A percentile compares a stretch with the other conserved stretches of the same genome.
Evolutionary conservation across 2,113 vertebrate genomes (phyloP).

Genomic region (Pteronura brasiliensis): DNA sequence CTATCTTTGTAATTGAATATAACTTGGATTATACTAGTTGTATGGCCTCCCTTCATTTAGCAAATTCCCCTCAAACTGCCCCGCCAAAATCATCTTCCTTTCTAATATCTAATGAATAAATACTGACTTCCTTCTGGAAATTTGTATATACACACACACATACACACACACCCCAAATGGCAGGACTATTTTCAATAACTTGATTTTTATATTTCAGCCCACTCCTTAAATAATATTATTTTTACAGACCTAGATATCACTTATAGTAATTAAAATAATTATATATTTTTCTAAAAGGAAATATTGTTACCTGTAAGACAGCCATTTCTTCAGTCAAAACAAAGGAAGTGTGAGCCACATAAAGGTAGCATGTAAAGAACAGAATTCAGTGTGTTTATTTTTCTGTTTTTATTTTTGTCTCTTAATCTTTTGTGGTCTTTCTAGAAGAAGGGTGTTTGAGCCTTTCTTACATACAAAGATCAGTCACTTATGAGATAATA

Average conservation of each 20-base stretch:
- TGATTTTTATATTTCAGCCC: not conserved
- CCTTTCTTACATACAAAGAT: not conserved
- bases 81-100: not conserved
- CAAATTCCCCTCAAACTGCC: accelerated
- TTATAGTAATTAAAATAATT: not conserved
- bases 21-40: not conserved
- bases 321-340: not conserved
- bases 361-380: not conserved
- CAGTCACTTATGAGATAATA: not conserved
- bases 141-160: not conserved
- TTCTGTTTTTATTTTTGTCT: not conserved
- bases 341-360: not conserved
- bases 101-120: not conserved
- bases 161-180: not conserved
- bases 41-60: not conserved
- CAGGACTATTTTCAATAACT: not conserved
- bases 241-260: not conserved
- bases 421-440: not conserved
- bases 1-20: not conserved
- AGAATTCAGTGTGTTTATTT: not conserved
- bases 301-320: not conserved
- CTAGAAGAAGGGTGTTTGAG: not conserved
- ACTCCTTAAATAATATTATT: not conserved
- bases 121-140: not conserved
- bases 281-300: not conserved